Conservation (phyloP, 2,888 invertebrate genomes). For the Eumacrocentrus americanus region DNA sequence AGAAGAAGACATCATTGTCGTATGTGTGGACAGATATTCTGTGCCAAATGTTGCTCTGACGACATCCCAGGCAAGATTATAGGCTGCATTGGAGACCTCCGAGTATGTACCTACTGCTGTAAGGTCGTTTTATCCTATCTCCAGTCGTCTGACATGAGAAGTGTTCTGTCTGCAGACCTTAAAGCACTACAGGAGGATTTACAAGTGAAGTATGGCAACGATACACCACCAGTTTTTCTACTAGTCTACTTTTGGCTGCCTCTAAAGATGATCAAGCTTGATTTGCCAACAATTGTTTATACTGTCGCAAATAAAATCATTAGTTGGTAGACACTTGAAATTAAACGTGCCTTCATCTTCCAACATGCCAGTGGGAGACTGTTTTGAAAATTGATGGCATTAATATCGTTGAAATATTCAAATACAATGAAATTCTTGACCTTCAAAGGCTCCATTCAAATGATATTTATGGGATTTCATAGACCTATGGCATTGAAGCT, state of each 20-base stretch:
- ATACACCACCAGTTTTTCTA: constrained; percentile 47
- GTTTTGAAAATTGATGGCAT: constrained; percentile 94
- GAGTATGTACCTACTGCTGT: constrained; percentile 96
- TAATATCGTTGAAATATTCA: constrained; percentile 89
- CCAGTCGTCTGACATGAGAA: constrained; percentile 80
- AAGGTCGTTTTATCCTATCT: constrained; percentile 90
- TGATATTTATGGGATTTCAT: constrained; percentile 89
- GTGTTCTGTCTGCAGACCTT: constrained; percentile 79
- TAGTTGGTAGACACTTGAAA: constrained; percentile 79
- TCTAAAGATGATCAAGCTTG: constrained; percentile 70
- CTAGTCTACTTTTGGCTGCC: constrained; percentile 75
- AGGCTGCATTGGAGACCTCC: constrained; percentile 80
- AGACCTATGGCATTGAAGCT: constrained; percentile 95
- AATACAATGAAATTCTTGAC: constrained; percentile 78
- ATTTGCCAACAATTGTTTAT: constrained; percentile 76
- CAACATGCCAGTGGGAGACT: constrained; percentile 67
- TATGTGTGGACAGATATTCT: constrained; percentile 98
- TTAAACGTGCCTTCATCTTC: constrained; percentile 85
- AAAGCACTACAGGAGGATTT: constrained; percentile 82
- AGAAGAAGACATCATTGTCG: constrained; percentile 95
- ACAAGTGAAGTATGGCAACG: constrained; percentile 63
- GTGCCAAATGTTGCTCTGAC: constrained; percentile 91
- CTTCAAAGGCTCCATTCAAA: constrained; percentile 88
- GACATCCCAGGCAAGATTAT: constrained; percentile 86
- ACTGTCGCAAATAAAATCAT: constrained; percentile 75